Evolutionary conservation across 2,888 invertebrate species (phyloP).

Genomic region (Drosophila kuntzei): DNA sequence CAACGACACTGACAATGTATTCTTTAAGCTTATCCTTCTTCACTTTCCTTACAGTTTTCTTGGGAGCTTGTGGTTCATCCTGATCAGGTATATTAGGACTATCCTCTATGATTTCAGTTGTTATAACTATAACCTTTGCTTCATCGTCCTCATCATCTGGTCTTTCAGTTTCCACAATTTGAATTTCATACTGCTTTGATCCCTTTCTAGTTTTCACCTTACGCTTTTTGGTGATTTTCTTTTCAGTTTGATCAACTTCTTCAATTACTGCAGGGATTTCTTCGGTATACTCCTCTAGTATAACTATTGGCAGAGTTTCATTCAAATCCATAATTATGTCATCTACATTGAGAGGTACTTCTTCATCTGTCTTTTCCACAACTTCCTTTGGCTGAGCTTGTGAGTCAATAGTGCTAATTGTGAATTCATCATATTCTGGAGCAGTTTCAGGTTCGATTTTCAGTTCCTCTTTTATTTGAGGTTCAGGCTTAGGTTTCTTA

Average conservation of each 20-base stretch:
- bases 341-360: slow-evolving; percentile 43
- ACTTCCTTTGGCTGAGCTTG: slow-evolving; percentile 38
- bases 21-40: slow-evolving; percentile 77
- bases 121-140: slow-evolving; percentile 84
- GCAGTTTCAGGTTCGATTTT: slow-evolving; percentile 34
- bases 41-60: slow-evolving; percentile 70
- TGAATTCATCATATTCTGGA: slow-evolving; percentile 55
- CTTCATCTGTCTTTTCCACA: slow-evolving; percentile 18
- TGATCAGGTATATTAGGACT: slow-evolving; percentile 57
- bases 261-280: slow-evolving; percentile 40
- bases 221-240: slow-evolving; percentile 85
- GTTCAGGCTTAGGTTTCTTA: slow-evolving; percentile 53
- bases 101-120: slow-evolving; percentile 78
- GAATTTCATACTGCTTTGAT: slow-evolving; percentile 85
- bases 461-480: slow-evolving; percentile 34
- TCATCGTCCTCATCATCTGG: slow-evolving; percentile 82
- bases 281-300: slow-evolving; percentile 41
- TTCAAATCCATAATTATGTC: slow-evolving; percentile 55
- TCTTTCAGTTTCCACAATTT: slow-evolving; percentile 85
- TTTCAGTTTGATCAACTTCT: slow-evolving; percentile 68
- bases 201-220: slow-evolving; percentile 86
- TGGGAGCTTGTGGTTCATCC: slow-evolving; percentile 78
- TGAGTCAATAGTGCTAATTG: slow-evolving; percentile 47
- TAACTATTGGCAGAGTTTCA: slow-evolving; percentile 60
- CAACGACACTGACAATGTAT: slow-evolving; percentile 79